A percentile compares a stretch with the other conserved stretches of the same genome.
These are phyloP conservation scores for Hanleya hanleyi DNA, from an alignment of 2,888 invertebrate species.

Conservation along the genomic window DNA sequence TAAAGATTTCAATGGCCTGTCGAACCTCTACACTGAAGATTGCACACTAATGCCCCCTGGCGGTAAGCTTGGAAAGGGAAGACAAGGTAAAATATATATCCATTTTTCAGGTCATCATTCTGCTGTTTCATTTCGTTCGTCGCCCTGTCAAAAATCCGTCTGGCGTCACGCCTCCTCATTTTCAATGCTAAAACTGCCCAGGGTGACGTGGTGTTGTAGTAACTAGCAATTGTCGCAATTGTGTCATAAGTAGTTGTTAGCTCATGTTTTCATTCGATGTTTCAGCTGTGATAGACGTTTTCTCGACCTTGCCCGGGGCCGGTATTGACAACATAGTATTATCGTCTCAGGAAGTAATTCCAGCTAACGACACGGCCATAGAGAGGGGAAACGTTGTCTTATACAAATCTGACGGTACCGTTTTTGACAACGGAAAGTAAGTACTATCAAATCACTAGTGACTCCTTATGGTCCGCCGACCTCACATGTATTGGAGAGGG, in stretches of 20 bases:
- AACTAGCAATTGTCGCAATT: too few species aligned
- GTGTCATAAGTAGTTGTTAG: too few species aligned
- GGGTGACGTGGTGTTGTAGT: too few species aligned
- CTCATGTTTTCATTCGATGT: neutral
- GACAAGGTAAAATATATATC: too few species aligned
- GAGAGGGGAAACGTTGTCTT: neutral
- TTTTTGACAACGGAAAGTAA: neutral
- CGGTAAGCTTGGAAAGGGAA: neutral
- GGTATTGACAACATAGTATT: neutral
- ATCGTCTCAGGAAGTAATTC: neutral
- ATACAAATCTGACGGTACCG: neutral
- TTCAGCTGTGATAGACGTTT: neutral
- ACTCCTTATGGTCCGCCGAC: too few species aligned
- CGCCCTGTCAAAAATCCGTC: too few species aligned
- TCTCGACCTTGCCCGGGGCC: neutral
- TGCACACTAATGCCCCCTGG: neutral
- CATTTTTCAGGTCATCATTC: too few species aligned
- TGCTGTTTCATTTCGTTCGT: too few species aligned
- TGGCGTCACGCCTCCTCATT: too few species aligned
- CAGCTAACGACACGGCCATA: neutral
- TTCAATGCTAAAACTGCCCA: neutral
- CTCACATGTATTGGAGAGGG: too few species aligned
- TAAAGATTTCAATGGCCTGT: neutral
- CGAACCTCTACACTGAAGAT: neutral
- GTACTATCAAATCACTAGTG: too few species aligned